Base-by-base conservation (phyloP, 2,113 vertebrate genomes). In the Indicator maculatus region DNA sequence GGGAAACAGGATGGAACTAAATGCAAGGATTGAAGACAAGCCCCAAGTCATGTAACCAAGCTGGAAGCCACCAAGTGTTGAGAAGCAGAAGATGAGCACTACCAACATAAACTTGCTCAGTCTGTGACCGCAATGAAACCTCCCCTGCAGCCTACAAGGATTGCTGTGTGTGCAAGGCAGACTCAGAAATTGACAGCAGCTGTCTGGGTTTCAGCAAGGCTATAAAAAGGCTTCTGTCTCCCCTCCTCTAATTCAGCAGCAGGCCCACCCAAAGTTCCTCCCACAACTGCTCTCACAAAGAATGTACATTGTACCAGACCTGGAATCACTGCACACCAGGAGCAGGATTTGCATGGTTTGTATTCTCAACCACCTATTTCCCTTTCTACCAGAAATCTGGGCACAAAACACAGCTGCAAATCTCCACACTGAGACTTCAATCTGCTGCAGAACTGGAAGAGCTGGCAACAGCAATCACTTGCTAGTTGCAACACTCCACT, bases 321-420 rank as follows among this genome's bases (percentile, higher is more conserved):
- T 95, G 87, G 87, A 93, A 41, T 77, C 88, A 86, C 73, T 90
- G 95, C 90, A 90, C 72, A 94, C 17, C 38, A 80, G 12, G 33
- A 84, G 31, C 55, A 19, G 20, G 7, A 83, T 93, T 91, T 96
- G 87, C 82, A 95, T 89, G 47, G 8, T 93, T 75, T 87, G 21
- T 89, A 82, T 87, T 82, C 55, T 38, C 33, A 94, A 88, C 56
- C 31, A 83, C 41, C 47, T 9, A 17, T 41, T 82, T 73, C 45
- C 41, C 71, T 94, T 81, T 78, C 60, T 61, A 77, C 58, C 23
- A 71, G 10, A 90, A 88, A 89, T 74, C 55, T 9, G 33, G 11
- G 80, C 56, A 86, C 47, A 81, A 90, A 93, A 67, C 8, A 64
- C 2, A 93, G 38, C 80, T 83, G 61, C 41, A 64, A 24, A 81